Base-by-base conservation (phyloP, 2,888 invertebrate species). In the Cosmopolites sordidus region DNA sequence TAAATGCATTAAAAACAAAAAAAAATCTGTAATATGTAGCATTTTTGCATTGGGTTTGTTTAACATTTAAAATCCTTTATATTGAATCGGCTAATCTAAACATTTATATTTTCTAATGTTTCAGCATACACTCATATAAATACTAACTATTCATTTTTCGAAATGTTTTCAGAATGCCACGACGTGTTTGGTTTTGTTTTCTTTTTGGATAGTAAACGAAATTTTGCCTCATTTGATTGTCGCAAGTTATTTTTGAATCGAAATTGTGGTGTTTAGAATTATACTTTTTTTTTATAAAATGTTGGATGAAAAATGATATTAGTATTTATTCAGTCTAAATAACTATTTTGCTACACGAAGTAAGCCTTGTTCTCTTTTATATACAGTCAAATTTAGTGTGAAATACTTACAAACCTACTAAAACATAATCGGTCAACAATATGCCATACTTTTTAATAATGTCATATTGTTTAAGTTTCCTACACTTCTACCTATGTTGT, bases 331-430 rank as follows among this genome's bases (percentile, higher is more conserved):
- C 43, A 43, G 29, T 43, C 43, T 43, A 43, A 27, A 12, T 27
- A 3, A 29, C 18, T 27, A 29, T 5, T 18, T 42, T 43, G 9
- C 27, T 14, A 43, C 9, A 1, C 12, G 15, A 43, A 27, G 16
- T 43, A 43, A 43, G 43, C 43, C 29, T 43, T 43, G 22, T 43
- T 11, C 43, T 43, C 16, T 12, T 41, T 43, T 27, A 42, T 42
- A 42, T 42, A 42, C 42, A 43, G 27, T 27, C 27, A 43, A 27
- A 11, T 33, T 22, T 33, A 33, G 8, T 33, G 33, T 33, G 33
- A 33, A 33, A 11, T 11, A 33, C 33, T 22, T 11, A 33, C 27
- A 33, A n/a, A 33, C 33, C 22, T 22, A 22, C 22, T 22, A 8
- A 22, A 22, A 22, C 3, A 22, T 12, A 12, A 17, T n/a, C n/a